Percentiles rank a stretch among this genome's conserved stretches.
Evolutionary conservation across 2,888 invertebrate species (phyloP).

Genomic region (Drosophila limbata): DNA sequence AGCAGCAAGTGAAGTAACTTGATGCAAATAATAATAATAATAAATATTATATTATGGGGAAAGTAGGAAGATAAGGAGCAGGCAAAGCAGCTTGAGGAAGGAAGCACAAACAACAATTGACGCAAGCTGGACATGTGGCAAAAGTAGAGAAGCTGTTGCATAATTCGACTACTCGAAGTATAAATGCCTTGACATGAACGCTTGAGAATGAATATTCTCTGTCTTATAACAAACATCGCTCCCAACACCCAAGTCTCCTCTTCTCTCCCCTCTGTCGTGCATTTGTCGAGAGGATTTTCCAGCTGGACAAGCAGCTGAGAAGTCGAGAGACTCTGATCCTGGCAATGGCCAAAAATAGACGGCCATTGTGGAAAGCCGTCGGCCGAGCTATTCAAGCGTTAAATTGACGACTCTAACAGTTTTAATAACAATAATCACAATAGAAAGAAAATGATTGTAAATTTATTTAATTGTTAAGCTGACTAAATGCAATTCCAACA

Average conservation of each 20-base stretch:
- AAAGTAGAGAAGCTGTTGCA: constrained; percentile 51
- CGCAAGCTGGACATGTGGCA: constrained; percentile 12
- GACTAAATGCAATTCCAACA: constrained; percentile 9
- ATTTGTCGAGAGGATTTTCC: constrained; percentile 69
- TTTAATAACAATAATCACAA: constrained; percentile 24
- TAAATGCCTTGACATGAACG: constrained; percentile 18
- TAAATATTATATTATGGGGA: constrained; percentile 6
- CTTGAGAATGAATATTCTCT: background rate
- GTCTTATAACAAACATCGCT: background rate
- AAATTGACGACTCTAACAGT: constrained; percentile 38
- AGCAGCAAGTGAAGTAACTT: constrained; percentile 8
- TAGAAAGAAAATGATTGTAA: constrained; percentile 33
- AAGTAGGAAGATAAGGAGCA: background rate
- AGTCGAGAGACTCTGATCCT: constrained; percentile 7
- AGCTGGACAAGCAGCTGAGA: constrained; percentile 42
- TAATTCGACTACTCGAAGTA: constrained; percentile 35
- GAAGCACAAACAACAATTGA: background rate
- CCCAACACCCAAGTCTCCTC: background rate
- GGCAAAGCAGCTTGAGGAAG: background rate
- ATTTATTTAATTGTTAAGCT: constrained; percentile 60
- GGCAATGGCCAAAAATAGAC: constrained; percentile 6
- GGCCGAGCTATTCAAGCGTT: constrained; percentile 36
- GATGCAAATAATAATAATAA: constrained; percentile 37
- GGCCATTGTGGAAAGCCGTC: constrained; percentile 15
- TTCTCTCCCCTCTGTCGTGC: background rate